Conservation (phyloP, 2,797 vertebrate genomes). For the Tadarida brasiliensis region DNA sequence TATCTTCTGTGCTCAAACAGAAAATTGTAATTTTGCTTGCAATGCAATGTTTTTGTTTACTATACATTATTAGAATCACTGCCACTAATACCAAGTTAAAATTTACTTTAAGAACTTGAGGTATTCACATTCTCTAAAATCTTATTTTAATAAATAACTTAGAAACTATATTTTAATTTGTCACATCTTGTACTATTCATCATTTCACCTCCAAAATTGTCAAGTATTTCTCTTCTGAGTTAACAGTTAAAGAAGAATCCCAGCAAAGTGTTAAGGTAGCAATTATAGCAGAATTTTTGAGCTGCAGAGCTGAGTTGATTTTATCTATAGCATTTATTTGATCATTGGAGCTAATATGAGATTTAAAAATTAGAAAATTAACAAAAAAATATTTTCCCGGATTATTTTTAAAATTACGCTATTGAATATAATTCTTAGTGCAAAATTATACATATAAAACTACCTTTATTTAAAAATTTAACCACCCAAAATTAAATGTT, state of each 20-base stretch:
- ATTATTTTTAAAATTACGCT: neutral
- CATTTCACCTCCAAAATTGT: constrained; percentile 9
- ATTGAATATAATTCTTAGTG: neutral
- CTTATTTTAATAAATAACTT: neutral
- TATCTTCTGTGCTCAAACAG: neutral
- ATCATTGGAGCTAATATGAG: neutral
- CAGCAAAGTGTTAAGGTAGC: constrained; percentile 46
- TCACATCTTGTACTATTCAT: constrained; percentile 39
- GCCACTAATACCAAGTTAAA: neutral
- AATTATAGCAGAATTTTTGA: constrained; percentile 66
- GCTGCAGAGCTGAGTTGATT: constrained; percentile 28
- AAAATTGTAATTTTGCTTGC: neutral
- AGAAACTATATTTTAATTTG: neutral
- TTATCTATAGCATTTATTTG: neutral
- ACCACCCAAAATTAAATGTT: neutral
- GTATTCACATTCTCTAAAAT: neutral
- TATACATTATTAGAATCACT: neutral
- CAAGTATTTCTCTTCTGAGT: constrained; percentile 37
- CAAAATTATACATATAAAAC: neutral
- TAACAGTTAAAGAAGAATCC: constrained; percentile 71
- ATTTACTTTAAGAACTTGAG: neutral
- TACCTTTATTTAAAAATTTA: neutral
- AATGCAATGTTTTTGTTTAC: neutral
- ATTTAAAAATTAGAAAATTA: neutral
- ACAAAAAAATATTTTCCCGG: neutral